Evolutionary conservation across 2,113 vertebrate species (phyloP), one percentile per base, ranked within the genome.

Genomic region (Marcusenius ussheri): DNA sequence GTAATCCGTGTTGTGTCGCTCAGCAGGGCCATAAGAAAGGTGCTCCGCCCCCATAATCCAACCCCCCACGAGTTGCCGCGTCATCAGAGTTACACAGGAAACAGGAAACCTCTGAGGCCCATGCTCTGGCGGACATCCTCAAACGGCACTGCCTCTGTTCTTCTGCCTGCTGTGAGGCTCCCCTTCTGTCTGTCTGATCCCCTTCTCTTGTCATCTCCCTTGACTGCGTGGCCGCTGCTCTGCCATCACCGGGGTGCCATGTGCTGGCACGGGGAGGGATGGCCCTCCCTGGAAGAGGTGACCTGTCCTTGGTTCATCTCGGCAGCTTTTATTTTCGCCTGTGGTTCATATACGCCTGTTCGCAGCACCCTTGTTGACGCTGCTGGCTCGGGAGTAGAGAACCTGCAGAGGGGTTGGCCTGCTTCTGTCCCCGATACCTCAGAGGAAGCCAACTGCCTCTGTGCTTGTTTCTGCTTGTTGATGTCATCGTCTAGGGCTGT

Each of bases 61-160:
- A 74, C 70, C 70, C 70, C 70, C 70, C 70, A 77, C 2, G 15
- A 80, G 35, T 31, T 50, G 62, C 66, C 17, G n/a, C 70, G 70
- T 89, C 88, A 89, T 56, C 88, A 83, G 31, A 89, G 47, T 74
- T 83, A 27, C 51, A 83, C 77, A 89, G 89, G 89, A 89, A 89
- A 89, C 89, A 84, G 89, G 89, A 89, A 89, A 62, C 83, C 45
- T 45, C 80, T 85, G 80, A 89, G 45, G 80, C 51, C 47, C 24
- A 51, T 24, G 39, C 89, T 58, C 49, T 42, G 2, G 77, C 89
- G 50, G 89, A 89, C 51, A 62, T 89, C 89, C 89, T 89, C 17
- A n/a, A 83, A 46, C 80, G 45, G 80, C 80, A 24, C 51, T 83
- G 51, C 51, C 89, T 88, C 89, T 53, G 89, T 90, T 51, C 35